These are phyloP conservation scores for Epizoanthus ramosus DNA, from an alignment of 92 coral and sea anemone species.

Conservation along the genomic window DNA sequence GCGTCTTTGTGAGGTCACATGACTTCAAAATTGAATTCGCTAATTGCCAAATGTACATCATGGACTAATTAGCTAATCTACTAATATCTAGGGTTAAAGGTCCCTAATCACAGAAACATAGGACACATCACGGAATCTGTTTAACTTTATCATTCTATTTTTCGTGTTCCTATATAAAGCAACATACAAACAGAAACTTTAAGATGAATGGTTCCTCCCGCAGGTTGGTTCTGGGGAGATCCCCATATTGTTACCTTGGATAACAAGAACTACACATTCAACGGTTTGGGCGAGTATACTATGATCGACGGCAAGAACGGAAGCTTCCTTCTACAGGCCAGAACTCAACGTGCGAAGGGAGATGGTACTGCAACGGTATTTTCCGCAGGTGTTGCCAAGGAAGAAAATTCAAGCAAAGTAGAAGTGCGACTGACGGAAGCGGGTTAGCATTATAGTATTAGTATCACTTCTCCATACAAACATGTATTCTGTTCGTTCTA, in stretches of 20 bases:
- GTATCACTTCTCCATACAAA: no score
- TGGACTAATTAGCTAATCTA: no score
- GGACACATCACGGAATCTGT: no score
- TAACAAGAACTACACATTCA: constrained; percentile 67
- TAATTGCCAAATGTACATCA: no score
- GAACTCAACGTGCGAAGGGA: constrained; percentile 62
- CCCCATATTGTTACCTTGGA: constrained; percentile 70
- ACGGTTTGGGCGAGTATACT: constrained; percentile 67
- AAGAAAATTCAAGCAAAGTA: constrained; percentile 44
- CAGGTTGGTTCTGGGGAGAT: constrained; percentile 64
- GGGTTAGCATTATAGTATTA: constrained; percentile 36
- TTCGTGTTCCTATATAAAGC: neutral
- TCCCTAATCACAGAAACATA: no score
- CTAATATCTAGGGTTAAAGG: no score
- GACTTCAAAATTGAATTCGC: no score
- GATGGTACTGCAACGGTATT: constrained; percentile 71
- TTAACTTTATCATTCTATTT: no score
- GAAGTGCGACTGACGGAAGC: constrained; percentile 43
- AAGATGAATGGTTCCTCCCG: neutral
- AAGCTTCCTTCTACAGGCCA: constrained; percentile 61
- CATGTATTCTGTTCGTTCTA: no score
- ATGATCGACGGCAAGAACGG: constrained; percentile 54
- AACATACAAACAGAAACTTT: neutral
- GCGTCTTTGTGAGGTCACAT: no score
- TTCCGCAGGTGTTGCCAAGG: constrained; percentile 61